Percentiles rank a stretch among this genome's conserved stretches.
Conservation (phyloP, 2,888 invertebrate species). For the Lasioglossum calceatum region DNA sequence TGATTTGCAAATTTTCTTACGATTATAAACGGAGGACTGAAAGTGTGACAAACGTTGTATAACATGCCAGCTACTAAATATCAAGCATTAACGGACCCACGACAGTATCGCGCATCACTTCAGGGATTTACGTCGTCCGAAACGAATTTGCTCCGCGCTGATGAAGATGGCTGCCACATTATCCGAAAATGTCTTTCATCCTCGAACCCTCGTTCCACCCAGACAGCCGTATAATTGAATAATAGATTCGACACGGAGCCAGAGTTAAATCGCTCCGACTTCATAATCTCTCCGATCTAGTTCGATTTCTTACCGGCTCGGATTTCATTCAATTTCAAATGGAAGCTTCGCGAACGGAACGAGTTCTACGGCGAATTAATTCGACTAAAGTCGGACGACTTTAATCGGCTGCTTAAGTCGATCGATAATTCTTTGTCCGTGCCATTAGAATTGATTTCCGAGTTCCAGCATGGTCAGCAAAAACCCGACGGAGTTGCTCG, state of each 20-base stretch:
- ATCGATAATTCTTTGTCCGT: constrained; percentile 8
- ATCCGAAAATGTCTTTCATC: constrained; percentile 16
- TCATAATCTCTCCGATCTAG: not conserved
- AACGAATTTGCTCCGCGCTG: constrained; percentile 35
- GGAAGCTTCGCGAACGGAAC: not conserved
- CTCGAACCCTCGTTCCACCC: constrained; percentile 18
- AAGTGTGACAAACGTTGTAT: constrained; percentile 18
- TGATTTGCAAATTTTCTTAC: not conserved
- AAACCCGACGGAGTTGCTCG: constrained; percentile 42
- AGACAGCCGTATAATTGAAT: constrained; percentile 32
- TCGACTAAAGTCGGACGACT: not conserved
- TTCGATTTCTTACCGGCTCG: not conserved
- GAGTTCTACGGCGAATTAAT: constrained; percentile 1
- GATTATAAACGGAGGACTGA: not conserved
- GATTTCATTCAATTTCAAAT: not conserved
- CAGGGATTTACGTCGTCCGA: constrained; percentile 62
- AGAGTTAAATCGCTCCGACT: not conserved
- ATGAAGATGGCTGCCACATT: constrained; percentile 20
- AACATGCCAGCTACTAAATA: constrained; percentile 38
- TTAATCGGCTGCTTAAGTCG: not conserved
- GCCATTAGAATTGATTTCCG: constrained; percentile 30
- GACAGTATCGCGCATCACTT: constrained; percentile 47
- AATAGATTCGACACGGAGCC: constrained; percentile 34
- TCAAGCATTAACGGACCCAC: constrained; percentile 39
- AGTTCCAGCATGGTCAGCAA: constrained; percentile 28